Conservation (phyloP, 2,113 vertebrate genomes). For the Piaya cayana region DNA sequence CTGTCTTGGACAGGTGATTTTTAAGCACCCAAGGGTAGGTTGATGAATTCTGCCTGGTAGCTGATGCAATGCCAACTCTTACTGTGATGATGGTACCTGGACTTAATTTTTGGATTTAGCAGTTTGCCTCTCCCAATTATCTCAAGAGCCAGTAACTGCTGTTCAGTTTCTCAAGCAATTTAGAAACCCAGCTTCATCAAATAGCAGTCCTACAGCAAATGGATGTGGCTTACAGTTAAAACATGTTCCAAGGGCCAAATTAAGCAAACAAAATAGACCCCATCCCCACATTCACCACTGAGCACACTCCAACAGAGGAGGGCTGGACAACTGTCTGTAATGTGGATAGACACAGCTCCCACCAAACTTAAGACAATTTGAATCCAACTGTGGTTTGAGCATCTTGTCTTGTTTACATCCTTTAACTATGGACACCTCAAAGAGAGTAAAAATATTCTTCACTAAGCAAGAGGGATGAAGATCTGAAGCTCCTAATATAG, state of each 20-base stretch:
- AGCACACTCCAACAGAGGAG: not conserved
- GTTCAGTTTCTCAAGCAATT: not conserved
- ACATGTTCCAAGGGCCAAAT: not conserved
- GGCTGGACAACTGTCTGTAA: not conserved
- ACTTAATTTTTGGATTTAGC: not conserved
- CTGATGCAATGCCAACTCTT: not conserved
- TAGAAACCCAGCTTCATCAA: not conserved
- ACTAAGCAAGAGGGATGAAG: not conserved
- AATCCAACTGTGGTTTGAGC: not conserved
- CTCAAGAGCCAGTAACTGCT: not conserved
- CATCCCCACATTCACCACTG: not conserved
- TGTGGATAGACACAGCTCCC: not conserved
- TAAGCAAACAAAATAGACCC: not conserved
- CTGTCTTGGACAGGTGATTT: not conserved
- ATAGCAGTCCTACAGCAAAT: not conserved
- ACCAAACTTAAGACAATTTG: not conserved
- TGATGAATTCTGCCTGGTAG: not conserved
- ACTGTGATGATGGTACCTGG: not conserved
- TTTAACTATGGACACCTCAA: not conserved
- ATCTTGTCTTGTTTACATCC: not conserved
- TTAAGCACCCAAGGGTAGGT: not conserved
- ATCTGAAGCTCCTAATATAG: not conserved
- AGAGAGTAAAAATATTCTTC: constrained; percentile 1
- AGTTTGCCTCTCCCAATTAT: not conserved
- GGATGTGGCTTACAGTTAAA: not conserved